These are phyloP conservation scores for Acrossocheilus fasciatus DNA, from an alignment of 2,797 vertebrate species.

Conservation along the genomic window DNA sequence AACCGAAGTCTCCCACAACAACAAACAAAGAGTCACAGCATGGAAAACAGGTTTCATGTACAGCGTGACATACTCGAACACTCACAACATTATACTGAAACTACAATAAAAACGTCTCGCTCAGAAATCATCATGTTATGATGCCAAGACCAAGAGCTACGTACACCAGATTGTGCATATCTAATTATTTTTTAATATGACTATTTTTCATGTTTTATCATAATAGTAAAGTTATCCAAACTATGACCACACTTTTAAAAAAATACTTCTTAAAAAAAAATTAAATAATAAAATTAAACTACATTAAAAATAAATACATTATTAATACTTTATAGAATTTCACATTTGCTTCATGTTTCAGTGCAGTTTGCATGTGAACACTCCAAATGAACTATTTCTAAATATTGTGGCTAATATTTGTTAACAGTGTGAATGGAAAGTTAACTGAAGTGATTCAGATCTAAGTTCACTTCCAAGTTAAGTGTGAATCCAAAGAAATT, in stretches of 20 bases:
- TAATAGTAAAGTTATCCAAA: neutral
- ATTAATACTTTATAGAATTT: neutral
- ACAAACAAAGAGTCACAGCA: conserved; percentile 36
- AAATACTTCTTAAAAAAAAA: neutral
- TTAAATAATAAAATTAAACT: neutral
- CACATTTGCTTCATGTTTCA: neutral
- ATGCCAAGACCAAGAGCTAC: neutral
- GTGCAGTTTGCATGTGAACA: neutral
- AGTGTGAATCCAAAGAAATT: neutral
- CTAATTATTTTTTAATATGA: neutral
- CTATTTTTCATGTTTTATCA: neutral
- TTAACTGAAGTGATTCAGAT: neutral
- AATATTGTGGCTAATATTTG: neutral
- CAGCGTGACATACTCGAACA: neutral
- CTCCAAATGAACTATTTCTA: neutral
- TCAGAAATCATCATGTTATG: neutral
- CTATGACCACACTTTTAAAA: neutral
- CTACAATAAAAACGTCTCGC: neutral
- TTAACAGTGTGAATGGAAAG: neutral
- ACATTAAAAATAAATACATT: no score
- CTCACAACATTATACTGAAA: conserved; percentile 10
- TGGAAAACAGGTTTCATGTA: conserved; percentile 27
- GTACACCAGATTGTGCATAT: neutral
- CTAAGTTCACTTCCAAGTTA: neutral
- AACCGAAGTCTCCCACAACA: conserved; percentile 1